Evolutionary conservation across 1,140 invertebrate genomes (phyloP).

Genomic region (Scaptomyza montana): DNA sequence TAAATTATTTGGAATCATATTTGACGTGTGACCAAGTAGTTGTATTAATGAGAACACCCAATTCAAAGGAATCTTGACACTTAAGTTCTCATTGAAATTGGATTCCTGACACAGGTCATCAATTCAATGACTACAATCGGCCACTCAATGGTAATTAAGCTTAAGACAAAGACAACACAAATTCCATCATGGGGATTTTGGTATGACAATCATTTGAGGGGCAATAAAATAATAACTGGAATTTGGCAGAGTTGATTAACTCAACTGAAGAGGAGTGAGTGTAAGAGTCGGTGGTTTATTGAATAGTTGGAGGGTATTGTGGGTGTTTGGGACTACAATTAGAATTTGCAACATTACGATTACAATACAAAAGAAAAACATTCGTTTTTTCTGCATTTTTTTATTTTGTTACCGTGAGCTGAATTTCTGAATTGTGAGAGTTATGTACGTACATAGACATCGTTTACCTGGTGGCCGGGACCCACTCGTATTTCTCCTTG

Average conservation of each 20-base stretch:
- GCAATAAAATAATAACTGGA: conserved; percentile 6
- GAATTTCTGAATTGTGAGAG: conserved; percentile 84
- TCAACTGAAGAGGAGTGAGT: conserved; percentile 10
- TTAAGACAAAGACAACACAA: too few relatives aligned
- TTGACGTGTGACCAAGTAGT: too few relatives aligned
- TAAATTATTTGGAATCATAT: too few relatives aligned
- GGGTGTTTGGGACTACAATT: conserved; percentile 50
- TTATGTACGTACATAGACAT: conserved; percentile 87
- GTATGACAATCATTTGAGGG: not conserved
- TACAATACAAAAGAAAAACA: conserved; percentile 49
- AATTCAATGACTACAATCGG: not conserved
- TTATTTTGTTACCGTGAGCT: conserved; percentile 84
- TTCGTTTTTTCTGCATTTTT: conserved; percentile 40
- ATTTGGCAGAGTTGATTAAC: conserved; percentile 18
- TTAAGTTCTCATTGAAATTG: not conserved
- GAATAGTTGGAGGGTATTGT: not conserved
- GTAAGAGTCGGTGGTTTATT: not conserved
- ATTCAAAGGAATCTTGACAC: not conserved
- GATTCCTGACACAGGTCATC: too few relatives aligned
- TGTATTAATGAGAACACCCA: not conserved
- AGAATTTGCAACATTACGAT: conserved; percentile 63
- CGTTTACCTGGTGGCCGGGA: conserved; percentile 94
- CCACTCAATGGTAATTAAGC: conserved; percentile 1
- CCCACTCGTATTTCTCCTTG: conserved; percentile 98
- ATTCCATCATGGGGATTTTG: not conserved